Evolutionary conservation across 2,888 invertebrate genomes (phyloP), one percentile per base, ranked within the genome.

Genomic region (Pristionchus entomophagus): DNA sequence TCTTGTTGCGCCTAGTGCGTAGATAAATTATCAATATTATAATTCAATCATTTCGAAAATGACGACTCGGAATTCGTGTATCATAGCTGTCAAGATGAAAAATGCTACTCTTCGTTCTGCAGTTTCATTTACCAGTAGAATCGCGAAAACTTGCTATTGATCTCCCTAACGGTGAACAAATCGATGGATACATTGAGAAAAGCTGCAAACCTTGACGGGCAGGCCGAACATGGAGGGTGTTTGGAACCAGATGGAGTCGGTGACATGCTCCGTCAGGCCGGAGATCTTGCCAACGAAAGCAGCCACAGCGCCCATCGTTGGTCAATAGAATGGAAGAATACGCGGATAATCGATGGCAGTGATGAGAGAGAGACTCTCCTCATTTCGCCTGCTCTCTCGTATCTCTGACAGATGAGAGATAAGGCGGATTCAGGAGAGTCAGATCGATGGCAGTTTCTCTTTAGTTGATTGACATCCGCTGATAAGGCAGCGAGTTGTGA

Each of bases 331-430:
- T 45, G 14, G 19, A 26, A 26, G n/a, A 73, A 73, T 41, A 45
- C 73, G 41, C n/a, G 73, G 45, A 73, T n/a, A 73, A 73, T 73
- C 73, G 73, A 73, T 73, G 73, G 17, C 65, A 26, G 45, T 6
- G 14, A 14, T 45, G 14, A 45, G 6, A 10, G 45, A 10, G 8
- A 45, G 14, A 45, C 45, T 45, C 45, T 45, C 14, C 8, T 6
- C 45, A 10, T 45, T 45, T 14, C 14, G 45, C 45, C 6, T 45
- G 6, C 8, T 10, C 45, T 45, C 45, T 45, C 45, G 45, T 45
- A 45, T 45, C 8, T 45, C 8, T 10, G 6, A 45, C 8, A 14
- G 45, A 45, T 45, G n/a, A 6, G 45, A 45, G 45, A 45, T 45
- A 45, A n/a, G n/a, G n/a, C n/a, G 45, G 8, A 45, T 14, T 45